phyloP scores from a whole-genome alignment of 2,888 invertebrate genomes.

The Steinernema scapterisci region DNA sequence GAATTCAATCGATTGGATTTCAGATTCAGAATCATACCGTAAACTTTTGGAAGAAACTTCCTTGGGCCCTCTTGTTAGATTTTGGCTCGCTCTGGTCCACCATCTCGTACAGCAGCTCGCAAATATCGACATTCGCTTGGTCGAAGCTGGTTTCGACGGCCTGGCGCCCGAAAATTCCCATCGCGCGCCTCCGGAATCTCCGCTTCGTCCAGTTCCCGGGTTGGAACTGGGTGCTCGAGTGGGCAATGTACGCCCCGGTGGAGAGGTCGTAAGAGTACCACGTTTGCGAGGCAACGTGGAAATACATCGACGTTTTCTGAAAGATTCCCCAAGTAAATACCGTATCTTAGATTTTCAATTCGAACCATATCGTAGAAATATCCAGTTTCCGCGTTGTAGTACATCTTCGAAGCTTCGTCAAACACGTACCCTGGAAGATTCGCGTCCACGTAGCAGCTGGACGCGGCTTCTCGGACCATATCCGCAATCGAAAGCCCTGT shows the following conservation, averaged over 20 bases:
- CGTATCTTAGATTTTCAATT: not conserved
- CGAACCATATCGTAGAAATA: slow-evolving; percentile 59
- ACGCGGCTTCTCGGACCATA: slow-evolving; percentile 58
- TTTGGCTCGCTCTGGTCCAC: slow-evolving; percentile 34
- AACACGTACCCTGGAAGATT: slow-evolving; percentile 53
- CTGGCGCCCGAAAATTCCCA: slow-evolving; percentile 33
- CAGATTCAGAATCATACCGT: not conserved
- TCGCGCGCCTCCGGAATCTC: slow-evolving; percentile 16
- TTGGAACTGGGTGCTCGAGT: not conserved
- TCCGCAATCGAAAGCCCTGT: slow-evolving; percentile 49
- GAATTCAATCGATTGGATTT: not conserved
- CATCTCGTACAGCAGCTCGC: slow-evolving; percentile 38
- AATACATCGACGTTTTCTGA: slow-evolving; percentile 55
- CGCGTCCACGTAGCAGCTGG: slow-evolving; percentile 45
- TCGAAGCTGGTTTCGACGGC: slow-evolving; percentile 32
- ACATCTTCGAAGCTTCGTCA: slow-evolving; percentile 54
- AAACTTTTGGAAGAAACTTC: slow-evolving; percentile 3
- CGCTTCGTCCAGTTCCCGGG: slow-evolving; percentile 36
- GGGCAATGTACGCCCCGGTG: slow-evolving; percentile 36
- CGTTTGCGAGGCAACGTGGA: slow-evolving; percentile 48
- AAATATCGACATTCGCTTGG: slow-evolving; percentile 36
- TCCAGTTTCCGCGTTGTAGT: slow-evolving; percentile 55
- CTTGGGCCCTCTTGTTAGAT: not conserved
- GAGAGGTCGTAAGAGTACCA: slow-evolving; percentile 52
- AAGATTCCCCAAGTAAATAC: slow-evolving; percentile 11